Base-by-base conservation (phyloP, 2,113 vertebrate species). In the Sprattus sprattus region DNA sequence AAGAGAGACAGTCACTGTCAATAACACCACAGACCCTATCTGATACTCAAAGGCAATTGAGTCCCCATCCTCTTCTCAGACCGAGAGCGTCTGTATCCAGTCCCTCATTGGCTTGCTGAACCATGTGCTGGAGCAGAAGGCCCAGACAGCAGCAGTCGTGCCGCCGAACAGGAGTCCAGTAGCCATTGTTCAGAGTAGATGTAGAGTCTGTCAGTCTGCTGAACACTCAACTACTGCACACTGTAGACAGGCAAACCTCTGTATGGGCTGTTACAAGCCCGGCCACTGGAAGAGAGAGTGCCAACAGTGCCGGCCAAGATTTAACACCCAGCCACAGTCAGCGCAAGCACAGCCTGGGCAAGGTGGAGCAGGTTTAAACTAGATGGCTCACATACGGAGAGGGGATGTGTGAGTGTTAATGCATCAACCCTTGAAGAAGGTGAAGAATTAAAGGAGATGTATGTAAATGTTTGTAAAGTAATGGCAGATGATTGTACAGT, bases 81-180 rank as follows among this genome's bases (percentile, higher is more conserved):
- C 84, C 57, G 85, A 83, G 45, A 84, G 57, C 57, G 46, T 2
- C 18, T 60, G 13, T 2, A 13, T 89, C 22, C 54, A 88, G 45
- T 85, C 44, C 15, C 87, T 90, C 47, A 84, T 88, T 25, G 16
- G 28, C n/a, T 44, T 84, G 2, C 46, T 88, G 54, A 80, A 90
- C 44, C 52, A 18, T 50, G 45, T 87, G 20, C 44, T 90, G n/a
- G 45, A 78, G n/a, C 82, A 90, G 22, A 88, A 84, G 20, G 45
- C 25, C 2, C 86, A 87, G 45, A 45, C 52, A 45, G n/a, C 46
- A 46, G 32, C 64, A 6, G 8, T 45, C 0, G 4, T 45, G 4
- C 54, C 6, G 28, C 52, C 22, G n/a, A 0, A 81, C 10, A 64
- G 45, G 71, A 18, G 71, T 20, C 50, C 3, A 45, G 44, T 0